Evolutionary conservation across 2,113 vertebrate genomes (phyloP).

Genomic region (Sylvia atricapilla): DNA sequence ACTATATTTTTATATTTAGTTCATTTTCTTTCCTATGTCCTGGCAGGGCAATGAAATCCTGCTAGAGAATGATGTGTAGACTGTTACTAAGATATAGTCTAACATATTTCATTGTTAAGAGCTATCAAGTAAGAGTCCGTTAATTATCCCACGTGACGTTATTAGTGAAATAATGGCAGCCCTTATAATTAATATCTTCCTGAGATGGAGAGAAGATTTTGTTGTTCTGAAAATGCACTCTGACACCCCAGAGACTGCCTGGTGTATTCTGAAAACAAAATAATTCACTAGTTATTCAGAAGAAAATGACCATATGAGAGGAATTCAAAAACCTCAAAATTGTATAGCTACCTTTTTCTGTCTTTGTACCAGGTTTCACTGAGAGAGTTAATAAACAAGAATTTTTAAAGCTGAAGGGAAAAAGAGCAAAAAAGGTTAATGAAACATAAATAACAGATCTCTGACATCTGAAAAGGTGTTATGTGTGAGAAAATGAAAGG

Average conservation of each 20-base stretch:
- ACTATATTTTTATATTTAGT: not conserved
- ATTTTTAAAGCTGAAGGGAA: not conserved
- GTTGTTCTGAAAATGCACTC: not conserved
- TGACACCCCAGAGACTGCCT: not conserved
- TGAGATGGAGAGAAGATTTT: not conserved
- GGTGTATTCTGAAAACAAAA: slow-evolving; percentile 21
- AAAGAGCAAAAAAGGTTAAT: not conserved
- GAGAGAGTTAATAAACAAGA: not conserved
- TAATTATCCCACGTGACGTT: not conserved
- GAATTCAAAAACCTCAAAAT: not conserved
- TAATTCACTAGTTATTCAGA: slow-evolving; percentile 12
- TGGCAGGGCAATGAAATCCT: not conserved
- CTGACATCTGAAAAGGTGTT: slow-evolving; percentile 28
- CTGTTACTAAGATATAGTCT: not conserved
- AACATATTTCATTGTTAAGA: slow-evolving; percentile 32
- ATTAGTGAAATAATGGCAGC: slow-evolving; percentile 15
- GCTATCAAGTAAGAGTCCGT: not conserved
- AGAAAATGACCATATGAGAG: slow-evolving; percentile 26
- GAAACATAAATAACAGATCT: slow-evolving; percentile 33
- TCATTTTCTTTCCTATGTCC: not conserved
- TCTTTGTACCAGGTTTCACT: not conserved
- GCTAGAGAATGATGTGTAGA: not conserved
- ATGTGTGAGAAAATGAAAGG: slow-evolving; percentile 5
- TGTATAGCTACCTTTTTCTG: not conserved
- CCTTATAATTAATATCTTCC: slow-evolving; percentile 52